These are phyloP conservation scores for Chrysocyon brachyurus DNA, from an alignment of 2,797 vertebrate genomes.

Conservation along the genomic window DNA sequence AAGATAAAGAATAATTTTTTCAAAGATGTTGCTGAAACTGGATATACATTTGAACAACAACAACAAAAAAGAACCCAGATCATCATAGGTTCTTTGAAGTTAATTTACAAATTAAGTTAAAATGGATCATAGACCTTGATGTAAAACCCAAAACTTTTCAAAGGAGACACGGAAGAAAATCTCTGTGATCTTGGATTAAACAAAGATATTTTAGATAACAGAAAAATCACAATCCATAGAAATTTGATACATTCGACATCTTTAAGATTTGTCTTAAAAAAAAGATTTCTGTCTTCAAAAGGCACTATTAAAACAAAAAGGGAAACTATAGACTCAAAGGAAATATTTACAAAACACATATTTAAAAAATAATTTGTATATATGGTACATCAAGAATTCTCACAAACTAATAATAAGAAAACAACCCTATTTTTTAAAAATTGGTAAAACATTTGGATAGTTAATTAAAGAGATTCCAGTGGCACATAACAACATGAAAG, in stretches of 20 bases:
- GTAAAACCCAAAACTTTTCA: not conserved
- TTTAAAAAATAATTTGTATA: not conserved
- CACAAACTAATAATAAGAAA: not conserved
- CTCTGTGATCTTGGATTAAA: not conserved
- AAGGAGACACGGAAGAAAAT: not conserved
- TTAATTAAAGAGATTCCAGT: not conserved
- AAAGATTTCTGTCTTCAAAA: not conserved
- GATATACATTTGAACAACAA: not conserved
- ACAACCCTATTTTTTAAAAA: not conserved
- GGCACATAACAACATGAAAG: not conserved
- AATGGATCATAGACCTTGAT: not conserved
- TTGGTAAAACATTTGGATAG: not conserved
- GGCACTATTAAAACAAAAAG: not conserved
- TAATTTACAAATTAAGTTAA: not conserved
- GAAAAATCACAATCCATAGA: not conserved
- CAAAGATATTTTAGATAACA: not conserved
- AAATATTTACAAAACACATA: conserved; percentile 7
- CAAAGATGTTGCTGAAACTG: not conserved
- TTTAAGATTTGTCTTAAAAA: not conserved
- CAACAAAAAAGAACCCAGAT: not conserved
- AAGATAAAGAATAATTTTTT: not conserved
- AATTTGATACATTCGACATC: not conserved
- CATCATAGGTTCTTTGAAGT: not conserved
- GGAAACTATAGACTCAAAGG: not conserved
- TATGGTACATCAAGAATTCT: not conserved